Conservation (phyloP, 1,140 invertebrate genomes). For the Heliconius congener region DNA sequence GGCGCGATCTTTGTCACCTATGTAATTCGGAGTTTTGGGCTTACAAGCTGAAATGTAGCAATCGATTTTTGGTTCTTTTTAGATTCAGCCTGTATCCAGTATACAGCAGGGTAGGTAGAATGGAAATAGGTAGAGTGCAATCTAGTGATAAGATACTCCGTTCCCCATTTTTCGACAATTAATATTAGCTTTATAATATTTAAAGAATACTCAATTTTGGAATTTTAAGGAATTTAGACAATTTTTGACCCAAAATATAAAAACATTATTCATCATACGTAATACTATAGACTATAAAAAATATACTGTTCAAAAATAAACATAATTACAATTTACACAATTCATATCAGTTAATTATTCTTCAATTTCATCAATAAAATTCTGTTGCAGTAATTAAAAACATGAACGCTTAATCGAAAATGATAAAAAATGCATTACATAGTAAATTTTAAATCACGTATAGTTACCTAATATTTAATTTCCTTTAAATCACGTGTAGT, state of each 20-base stretch:
- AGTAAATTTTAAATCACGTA: not conserved
- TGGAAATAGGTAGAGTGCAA: too few relatives aligned
- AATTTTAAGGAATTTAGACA: too few relatives aligned
- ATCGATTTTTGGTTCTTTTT: too few relatives aligned
- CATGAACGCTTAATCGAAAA: not conserved
- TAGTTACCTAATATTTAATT: too few relatives aligned
- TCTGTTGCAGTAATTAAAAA: not conserved
- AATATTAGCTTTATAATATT: too few relatives aligned
- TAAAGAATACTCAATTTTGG: too few relatives aligned
- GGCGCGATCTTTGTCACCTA: conserved; percentile 23
- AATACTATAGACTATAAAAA: too few relatives aligned
- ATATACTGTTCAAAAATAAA: too few relatives aligned
- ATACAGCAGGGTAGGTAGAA: too few relatives aligned
- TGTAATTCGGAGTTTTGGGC: conserved; percentile 12
- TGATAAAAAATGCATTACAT: not conserved
- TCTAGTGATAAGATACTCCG: too few relatives aligned
- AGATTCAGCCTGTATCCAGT: too few relatives aligned
- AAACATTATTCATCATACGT: not conserved
- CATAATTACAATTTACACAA: not conserved
- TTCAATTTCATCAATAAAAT: not conserved
- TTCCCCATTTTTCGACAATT: too few relatives aligned
- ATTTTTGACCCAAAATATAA: not conserved
- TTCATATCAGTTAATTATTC: not conserved
- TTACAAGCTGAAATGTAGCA: not conserved
- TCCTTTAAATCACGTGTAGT: not conserved